Evolutionary conservation across 1,140 invertebrate species (phyloP).

Genomic region (Papilio xuthus): DNA sequence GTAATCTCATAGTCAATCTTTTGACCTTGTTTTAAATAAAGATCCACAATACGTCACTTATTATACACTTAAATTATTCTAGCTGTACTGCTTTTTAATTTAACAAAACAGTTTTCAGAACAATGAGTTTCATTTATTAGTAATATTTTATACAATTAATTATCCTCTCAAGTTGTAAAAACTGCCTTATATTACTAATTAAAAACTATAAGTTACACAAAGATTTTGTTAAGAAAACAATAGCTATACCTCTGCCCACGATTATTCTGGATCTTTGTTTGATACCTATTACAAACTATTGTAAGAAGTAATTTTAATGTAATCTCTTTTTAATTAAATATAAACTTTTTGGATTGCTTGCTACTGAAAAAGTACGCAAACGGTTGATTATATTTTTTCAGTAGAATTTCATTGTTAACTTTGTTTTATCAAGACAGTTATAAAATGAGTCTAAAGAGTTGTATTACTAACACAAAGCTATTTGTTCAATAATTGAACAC

Average conservation of each 20-base stretch:
- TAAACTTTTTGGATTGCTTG: not conserved
- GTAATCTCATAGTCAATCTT: too few relatives aligned
- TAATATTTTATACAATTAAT: not conserved
- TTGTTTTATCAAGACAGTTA: conserved; percentile 25
- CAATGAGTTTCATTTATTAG: not conserved
- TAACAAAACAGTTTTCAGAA: too few relatives aligned
- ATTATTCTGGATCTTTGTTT: not conserved
- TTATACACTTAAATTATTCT: not conserved
- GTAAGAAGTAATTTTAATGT: not conserved
- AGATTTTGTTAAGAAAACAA: not conserved
- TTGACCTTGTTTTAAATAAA: too few relatives aligned
- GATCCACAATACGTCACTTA: not conserved
- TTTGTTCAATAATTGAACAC: too few relatives aligned
- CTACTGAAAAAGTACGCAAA: not conserved
- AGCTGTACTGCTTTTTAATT: not conserved
- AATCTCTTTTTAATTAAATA: not conserved
- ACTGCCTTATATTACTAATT: not conserved
- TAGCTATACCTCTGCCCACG: not conserved
- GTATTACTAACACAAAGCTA: too few relatives aligned
- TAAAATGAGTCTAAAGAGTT: too few relatives aligned
- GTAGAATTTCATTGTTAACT: not conserved
- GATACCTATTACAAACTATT: not conserved
- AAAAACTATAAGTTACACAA: too few relatives aligned
- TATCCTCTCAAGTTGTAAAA: not conserved
- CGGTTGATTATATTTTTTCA: not conserved